phyloP scores from a whole-genome alignment of 2,113 vertebrate species.

The Poeciliopsis occidentalis region DNA sequence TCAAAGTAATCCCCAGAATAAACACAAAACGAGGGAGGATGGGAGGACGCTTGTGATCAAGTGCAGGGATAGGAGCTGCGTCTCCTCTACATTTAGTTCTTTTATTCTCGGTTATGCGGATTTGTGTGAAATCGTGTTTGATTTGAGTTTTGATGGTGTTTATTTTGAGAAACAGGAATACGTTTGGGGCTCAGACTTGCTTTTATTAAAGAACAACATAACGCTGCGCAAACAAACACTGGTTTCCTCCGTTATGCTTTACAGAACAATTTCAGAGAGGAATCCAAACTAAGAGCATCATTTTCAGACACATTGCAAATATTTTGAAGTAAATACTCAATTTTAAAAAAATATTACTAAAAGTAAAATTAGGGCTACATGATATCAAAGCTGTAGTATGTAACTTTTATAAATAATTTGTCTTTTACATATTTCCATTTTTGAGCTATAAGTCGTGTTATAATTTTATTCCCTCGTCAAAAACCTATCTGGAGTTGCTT shows the following conservation, averaged over 20 bases:
- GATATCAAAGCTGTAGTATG: too few species aligned
- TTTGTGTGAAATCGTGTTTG: too few species aligned
- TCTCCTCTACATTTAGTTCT: too few species aligned
- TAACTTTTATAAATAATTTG: too few species aligned
- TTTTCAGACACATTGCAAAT: neutral
- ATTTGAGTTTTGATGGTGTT: constrained; percentile 51
- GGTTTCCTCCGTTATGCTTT: constrained; percentile 31
- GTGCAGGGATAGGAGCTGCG: too few species aligned
- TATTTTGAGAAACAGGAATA: constrained; percentile 58
- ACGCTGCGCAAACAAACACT: constrained; percentile 44
- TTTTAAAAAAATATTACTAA: neutral
- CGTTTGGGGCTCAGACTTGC: constrained; percentile 37
- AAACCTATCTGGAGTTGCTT: too few species aligned
- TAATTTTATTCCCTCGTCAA: too few species aligned
- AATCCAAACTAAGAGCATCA: constrained; percentile 17
- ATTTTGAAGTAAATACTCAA: neutral
- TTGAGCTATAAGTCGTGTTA: too few species aligned
- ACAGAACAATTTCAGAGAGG: constrained; percentile 8
- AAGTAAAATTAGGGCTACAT: neutral
- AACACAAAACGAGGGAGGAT: constrained; percentile 69
- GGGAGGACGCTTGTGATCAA: constrained; percentile 51
- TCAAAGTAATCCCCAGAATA: constrained; percentile 80
- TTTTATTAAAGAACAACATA: constrained; percentile 56
- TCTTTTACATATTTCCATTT: too few species aligned
- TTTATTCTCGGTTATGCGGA: too few species aligned